A percentile compares a stretch with the other conserved stretches of the same genome.
Evolutionary conservation across 92 coral and sea anemone genomes (phyloP).

Genomic region (Virgularia gustaviana): DNA sequence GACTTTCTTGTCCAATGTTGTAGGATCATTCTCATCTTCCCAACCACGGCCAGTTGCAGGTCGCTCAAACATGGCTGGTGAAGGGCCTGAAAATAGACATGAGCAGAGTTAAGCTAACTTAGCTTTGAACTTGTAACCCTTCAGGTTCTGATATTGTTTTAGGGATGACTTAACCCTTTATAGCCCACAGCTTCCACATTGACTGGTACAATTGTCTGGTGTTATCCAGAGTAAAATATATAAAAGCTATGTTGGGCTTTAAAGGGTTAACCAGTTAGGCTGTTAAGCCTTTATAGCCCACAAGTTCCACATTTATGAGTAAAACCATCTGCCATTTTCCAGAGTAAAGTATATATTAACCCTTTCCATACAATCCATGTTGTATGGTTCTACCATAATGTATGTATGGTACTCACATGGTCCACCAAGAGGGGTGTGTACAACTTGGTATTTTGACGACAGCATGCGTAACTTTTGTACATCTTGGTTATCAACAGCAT

Average conservation of each 20-base stretch:
- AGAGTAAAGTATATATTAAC: neutral
- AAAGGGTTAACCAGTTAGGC: too few relatives aligned
- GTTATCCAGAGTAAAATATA: too few relatives aligned
- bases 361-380: too few relatives aligned
- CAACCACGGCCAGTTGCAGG: slow-evolving; percentile 46
- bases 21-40: slow-evolving; percentile 17
- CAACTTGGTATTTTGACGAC: slow-evolving; percentile 70
- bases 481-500: slow-evolving; percentile 85
- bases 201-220: too few relatives aligned
- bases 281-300: too few relatives aligned
- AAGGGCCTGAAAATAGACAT: slow-evolving; percentile 47
- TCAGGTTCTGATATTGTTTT: too few relatives aligned
- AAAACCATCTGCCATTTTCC: neutral
- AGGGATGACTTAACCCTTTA: too few relatives aligned
- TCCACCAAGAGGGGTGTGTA: slow-evolving; percentile 65
- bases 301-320: too few relatives aligned
- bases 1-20: slow-evolving; percentile 35
- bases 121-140: too few relatives aligned
- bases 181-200: too few relatives aligned
- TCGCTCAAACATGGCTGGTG: slow-evolving; percentile 87
- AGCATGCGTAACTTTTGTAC: slow-evolving; percentile 66
- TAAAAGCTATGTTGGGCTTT: too few relatives aligned
- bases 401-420: slow-evolving; percentile 40
- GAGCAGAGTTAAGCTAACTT: neutral
- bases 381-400: neutral